phyloP scores from a whole-genome alignment of 1,140 invertebrate genomes.

The Aphaenogaster rudis region DNA sequence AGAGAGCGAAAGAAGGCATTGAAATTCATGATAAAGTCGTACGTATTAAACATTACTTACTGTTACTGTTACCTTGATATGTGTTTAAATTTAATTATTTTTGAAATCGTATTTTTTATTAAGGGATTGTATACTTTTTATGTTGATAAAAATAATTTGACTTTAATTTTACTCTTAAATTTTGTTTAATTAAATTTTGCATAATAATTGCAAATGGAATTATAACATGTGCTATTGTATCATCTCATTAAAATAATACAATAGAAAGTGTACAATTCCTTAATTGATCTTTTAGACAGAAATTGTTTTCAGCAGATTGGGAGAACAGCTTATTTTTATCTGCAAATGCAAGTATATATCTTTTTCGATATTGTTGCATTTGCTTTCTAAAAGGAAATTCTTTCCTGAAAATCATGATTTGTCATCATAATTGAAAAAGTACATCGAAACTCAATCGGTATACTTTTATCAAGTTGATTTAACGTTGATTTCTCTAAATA shows the following conservation, averaged over 20 bases:
- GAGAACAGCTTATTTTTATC: not conserved
- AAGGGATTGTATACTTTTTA: not conserved
- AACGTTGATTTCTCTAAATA: conserved; percentile 41
- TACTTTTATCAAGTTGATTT: conserved; percentile 34
- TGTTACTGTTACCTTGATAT: conserved; percentile 23
- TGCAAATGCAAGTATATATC: not conserved
- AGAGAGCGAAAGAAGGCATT: conserved; percentile 96
- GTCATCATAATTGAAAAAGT: conserved; percentile 1
- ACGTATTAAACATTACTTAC: conserved; percentile 88
- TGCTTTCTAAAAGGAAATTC: not conserved
- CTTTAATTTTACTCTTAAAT: conserved; percentile 16
- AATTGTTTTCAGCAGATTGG: not conserved
- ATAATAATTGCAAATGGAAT: not conserved
- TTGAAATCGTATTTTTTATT: conserved; percentile 28
- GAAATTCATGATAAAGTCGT: conserved; percentile 98
- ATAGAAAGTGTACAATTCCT: conserved; percentile 27
- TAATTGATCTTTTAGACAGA: not conserved
- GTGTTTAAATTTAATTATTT: not conserved
- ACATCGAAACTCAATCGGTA: not conserved
- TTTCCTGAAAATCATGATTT: not conserved
- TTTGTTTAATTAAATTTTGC: not conserved
- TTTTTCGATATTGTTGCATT: conserved; percentile 4
- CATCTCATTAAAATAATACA: conserved; percentile 31
- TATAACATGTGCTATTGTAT: not conserved
- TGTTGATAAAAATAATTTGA: not conserved